Conservation (phyloP, 2,888 invertebrate species). For the Drosophila hamatofila region DNA sequence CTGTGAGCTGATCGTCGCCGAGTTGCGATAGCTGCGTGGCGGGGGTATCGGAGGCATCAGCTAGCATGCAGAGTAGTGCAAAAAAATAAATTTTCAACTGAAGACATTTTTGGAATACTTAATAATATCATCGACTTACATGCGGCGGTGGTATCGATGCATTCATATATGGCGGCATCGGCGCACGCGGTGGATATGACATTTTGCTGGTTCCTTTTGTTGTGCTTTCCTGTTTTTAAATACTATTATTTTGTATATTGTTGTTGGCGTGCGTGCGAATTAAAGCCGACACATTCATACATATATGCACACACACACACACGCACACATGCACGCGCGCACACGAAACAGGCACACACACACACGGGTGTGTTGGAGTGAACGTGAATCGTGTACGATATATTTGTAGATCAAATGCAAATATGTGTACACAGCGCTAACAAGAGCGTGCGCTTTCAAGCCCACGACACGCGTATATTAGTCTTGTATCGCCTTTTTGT, state of each 20-base stretch:
- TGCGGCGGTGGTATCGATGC: constrained; percentile 89
- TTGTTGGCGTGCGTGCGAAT: constrained; percentile 65
- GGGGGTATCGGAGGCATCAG: constrained; percentile 86
- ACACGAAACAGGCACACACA: constrained; percentile 35
- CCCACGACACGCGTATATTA: constrained; percentile 26
- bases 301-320: constrained; percentile 13
- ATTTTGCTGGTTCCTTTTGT: constrained; percentile 85
- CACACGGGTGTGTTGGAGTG: constrained; percentile 37
- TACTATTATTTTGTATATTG: constrained; percentile 41
- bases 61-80: constrained; percentile 72
- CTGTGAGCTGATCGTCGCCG: constrained; percentile 85
- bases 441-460: constrained; percentile 25
- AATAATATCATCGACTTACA: constrained; percentile 60
- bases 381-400: constrained; percentile 63
- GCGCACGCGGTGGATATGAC: constrained; percentile 96
- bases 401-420: constrained; percentile 31
- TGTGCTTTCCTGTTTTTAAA: constrained; percentile 23
- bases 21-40: constrained; percentile 85
- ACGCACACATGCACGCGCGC: constrained; percentile 26
- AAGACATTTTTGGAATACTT: background rate
- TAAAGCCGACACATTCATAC: constrained; percentile 71
- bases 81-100: background rate
- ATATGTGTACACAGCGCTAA: constrained; percentile 35
- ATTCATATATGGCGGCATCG: constrained; percentile 91
- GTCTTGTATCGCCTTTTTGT: background rate